Base-by-base conservation (phyloP, 1,140 invertebrate genomes). In the Paraescarpia echinospica region DNA sequence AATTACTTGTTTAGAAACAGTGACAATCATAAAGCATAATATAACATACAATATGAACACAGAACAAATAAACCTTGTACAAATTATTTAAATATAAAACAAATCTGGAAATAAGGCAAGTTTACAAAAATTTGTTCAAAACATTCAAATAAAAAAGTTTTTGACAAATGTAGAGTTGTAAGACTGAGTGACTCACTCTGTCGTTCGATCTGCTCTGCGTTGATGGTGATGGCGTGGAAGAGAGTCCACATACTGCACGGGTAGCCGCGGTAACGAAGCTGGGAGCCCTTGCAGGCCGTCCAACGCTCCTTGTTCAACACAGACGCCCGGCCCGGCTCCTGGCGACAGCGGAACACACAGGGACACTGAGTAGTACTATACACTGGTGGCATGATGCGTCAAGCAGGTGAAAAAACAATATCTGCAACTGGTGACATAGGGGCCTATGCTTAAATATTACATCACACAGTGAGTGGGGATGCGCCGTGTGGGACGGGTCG, bases 191-290 rank as follows among this genome's bases (percentile, higher is more conserved):
- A 77, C 90, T 90, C 14, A 90, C 90, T 41, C 5, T 33, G 90
- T 27, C 90, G 34, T 90, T 90, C 90, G 8, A 90, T 41, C 91
- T 51, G 34, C 41, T 93, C 59, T n/a, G 93, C 93, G 27, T 41
- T 48, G 33, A 94, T 92, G 14, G 92, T 93, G 22, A 94, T 22
- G 34, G 92, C 89, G 90, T 94, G 94, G 90, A 94, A 93, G 22
- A 93, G 92, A 14, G 90, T 93, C 94, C 94, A 94, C 12, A 94
- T 31, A 92, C 93, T 91, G 34, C 94, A 94, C 33, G 94, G 94
- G 91, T 93, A 94, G 35, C 94, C 93, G 1, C 94, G 88, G 77
- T 90, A 93, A 27, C 92, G 91, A 89, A 91, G 35, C 48, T 92
- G 48, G 33, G 92, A 91, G 34, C 94, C 94, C 90, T 34, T 35